These are phyloP conservation scores for Podotricha telesiphe DNA, from an alignment of 2,888 invertebrate genomes.

Conservation along the genomic window DNA sequence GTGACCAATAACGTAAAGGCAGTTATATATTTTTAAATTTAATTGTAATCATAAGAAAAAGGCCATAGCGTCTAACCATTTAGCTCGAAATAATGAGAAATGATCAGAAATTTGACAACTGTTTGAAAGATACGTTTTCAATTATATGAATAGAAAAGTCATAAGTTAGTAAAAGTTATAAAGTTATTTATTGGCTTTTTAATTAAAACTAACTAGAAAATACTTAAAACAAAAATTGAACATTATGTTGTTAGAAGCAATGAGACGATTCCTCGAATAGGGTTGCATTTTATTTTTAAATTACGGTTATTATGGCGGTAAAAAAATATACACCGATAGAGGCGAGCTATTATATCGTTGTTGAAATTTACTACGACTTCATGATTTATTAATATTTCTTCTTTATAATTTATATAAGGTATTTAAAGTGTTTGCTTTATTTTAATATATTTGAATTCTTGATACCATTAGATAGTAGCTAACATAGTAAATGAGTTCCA, in stretches of 20 bases:
- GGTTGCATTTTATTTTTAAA: conserved; percentile 62
- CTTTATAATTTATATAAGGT: background rate
- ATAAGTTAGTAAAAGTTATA: no score
- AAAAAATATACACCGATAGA: conserved; percentile 47
- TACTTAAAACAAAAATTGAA: conserved; percentile 34
- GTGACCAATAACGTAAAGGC: background rate
- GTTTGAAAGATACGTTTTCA: no score
- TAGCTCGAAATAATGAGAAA: no score
- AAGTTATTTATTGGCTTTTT: background rate
- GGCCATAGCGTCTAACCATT: no score
- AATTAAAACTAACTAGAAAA: conserved; percentile 6
- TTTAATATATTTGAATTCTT: background rate
- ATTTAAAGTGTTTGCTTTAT: background rate
- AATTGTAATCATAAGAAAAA: background rate
- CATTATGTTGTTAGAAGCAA: conserved; percentile 56
- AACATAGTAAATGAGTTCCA: no score
- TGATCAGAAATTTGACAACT: no score
- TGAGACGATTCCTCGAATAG: conserved; percentile 62
- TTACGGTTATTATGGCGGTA: conserved; percentile 66
- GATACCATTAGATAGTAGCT: no score
- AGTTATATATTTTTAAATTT: background rate
- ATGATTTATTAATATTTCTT: conserved; percentile 10
- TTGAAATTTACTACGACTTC: conserved; percentile 47
- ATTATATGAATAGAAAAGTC: no score
- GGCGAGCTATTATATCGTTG: conserved; percentile 40